A percentile compares a stretch with the other conserved stretches of the same genome.
phyloP scores from a whole-genome alignment of 2,888 invertebrate species.

The Synanthedon tipuliformis region DNA sequence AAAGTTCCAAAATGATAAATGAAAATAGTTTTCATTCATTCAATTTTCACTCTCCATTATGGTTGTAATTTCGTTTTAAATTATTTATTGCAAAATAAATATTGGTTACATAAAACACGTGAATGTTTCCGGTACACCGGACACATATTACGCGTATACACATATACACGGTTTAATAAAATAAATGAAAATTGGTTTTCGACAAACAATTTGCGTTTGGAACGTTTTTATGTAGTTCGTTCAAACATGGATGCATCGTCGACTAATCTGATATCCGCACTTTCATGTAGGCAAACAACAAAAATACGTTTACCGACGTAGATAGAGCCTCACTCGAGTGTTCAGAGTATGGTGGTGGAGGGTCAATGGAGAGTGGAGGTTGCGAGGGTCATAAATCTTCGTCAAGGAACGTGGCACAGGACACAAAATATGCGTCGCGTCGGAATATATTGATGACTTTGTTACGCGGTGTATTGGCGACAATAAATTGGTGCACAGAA shows the following conservation, averaged over 20 bases:
- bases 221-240: not conserved
- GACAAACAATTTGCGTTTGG: not conserved
- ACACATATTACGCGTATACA: too few species aligned
- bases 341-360: not conserved
- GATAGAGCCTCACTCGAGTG: not conserved
- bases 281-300: not conserved
- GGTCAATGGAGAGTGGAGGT: not conserved
- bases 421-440: constrained; percentile 9
- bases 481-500: constrained; percentile 9
- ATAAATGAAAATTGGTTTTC: not conserved
- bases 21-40: too few species aligned
- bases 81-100: too few species aligned
- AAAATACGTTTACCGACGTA: not conserved
- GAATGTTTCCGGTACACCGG: too few species aligned
- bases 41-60: too few species aligned
- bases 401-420: constrained; percentile 7
- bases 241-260: not conserved
- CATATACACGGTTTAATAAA: too few species aligned
- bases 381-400: constrained; percentile 10
- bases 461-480: constrained; percentile 5
- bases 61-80: too few species aligned
- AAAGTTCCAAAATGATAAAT: too few species aligned
- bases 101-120: too few species aligned
- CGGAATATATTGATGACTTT: constrained; percentile 12
- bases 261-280: not conserved